Evolutionary conservation across 2,888 invertebrate species (phyloP), one percentile per base, ranked within the genome.

Genomic region (Perizoma affinitatum): DNA sequence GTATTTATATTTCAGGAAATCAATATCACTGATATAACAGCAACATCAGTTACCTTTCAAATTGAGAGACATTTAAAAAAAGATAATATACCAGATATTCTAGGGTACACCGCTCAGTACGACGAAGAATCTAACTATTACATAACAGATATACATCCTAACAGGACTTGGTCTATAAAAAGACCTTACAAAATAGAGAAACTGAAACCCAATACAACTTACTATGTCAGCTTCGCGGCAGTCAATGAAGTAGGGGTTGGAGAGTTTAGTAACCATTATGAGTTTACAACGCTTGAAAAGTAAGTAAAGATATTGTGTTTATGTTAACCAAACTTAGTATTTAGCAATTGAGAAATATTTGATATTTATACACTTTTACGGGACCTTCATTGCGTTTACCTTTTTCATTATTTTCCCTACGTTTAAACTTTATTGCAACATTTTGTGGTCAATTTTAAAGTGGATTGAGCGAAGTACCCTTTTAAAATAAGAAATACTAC

Each of bases 101-200:
- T 81, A 22, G 91, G 88, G 0, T 87, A 76, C 62, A 81, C 76
- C 6, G 82, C 87, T 0, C 86, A 86, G 64, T 92, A 91, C 54
- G 90, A 92, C 35, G 76, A 79, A 54, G 62, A 63, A 2, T 76
- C 73, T 0, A 86, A 82, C 59, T 90, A 82, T 50, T 75, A 83
- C 6, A 65, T 84, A 4, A 89, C 87, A 6, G 70, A 84, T 61
- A 87, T 90, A 33, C 90, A 91, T 41, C 69, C 67, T 0, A 88
- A 86, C 58, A 79, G 90, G 57, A 90, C 88, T 22, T 92, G 91
- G 90, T 78, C 87, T 41, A 58, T 77, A 5, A 79, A 82, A 5
- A 76, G 82, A 54, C 80, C 83, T 0, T 86, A 73, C 54, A 87
- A 73, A 49, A 68, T 92, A 46, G 84, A 87, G 5, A 83, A 78